These are phyloP conservation scores for Tragelaphus buxtoni DNA, from an alignment of 2,113 vertebrate species.

Conservation along the genomic window DNA sequence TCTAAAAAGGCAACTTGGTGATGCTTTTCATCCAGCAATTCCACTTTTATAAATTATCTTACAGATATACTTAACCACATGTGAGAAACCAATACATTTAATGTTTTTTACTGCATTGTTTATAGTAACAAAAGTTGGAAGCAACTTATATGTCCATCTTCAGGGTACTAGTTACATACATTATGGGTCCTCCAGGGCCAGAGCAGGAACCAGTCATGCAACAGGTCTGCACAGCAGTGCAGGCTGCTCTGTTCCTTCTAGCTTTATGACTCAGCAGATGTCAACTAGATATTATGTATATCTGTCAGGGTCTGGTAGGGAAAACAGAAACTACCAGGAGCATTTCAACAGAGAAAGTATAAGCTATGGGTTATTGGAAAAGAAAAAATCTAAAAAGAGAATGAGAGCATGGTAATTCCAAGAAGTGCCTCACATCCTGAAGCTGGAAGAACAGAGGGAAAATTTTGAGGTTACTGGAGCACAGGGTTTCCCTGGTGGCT, in stretches of 20 bases:
- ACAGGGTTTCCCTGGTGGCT: neutral
- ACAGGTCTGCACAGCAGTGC: neutral
- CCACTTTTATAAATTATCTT: slow-evolving; percentile 2
- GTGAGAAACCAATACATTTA: neutral
- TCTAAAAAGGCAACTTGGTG: neutral
- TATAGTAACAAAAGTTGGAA: neutral
- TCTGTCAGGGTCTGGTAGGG: neutral
- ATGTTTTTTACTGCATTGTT: neutral
- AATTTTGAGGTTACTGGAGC: neutral
- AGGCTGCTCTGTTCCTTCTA: neutral
- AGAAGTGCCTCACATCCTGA: neutral
- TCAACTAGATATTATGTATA: neutral
- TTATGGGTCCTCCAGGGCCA: neutral
- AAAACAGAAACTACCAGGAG: neutral
- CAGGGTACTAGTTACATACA: neutral
- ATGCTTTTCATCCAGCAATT: neutral
- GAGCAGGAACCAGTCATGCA: neutral
- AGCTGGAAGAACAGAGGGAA: neutral
- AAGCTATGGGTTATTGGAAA: neutral
- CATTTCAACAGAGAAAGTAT: neutral
- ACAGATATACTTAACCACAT: neutral
- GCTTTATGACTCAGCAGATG: neutral
- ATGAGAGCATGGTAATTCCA: neutral
- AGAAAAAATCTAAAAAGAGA: neutral
- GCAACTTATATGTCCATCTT: neutral